Conservation (phyloP, 2,797 vertebrate genomes). For the Arctocebus calabarensis region DNA sequence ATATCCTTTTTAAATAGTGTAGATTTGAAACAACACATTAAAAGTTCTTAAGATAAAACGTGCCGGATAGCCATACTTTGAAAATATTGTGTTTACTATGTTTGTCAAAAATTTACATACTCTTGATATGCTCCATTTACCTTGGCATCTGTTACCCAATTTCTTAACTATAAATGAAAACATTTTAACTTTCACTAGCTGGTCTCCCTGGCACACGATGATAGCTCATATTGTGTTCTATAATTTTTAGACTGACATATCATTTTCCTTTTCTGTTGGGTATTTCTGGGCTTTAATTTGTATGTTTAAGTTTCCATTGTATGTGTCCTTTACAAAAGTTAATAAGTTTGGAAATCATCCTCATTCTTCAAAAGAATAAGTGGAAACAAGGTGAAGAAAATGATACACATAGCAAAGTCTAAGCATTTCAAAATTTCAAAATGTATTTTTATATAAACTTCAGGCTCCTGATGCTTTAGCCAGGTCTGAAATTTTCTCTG, state of each 20-base stretch:
- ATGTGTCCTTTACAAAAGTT: neutral
- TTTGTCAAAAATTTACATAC: constrained; percentile 59
- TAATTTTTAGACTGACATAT: neutral
- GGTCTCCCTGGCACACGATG: neutral
- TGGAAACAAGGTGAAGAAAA: neutral
- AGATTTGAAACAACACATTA: constrained; percentile 32
- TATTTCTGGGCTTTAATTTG: neutral
- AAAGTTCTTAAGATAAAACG: constrained; percentile 46
- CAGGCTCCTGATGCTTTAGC: neutral
- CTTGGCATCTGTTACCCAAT: constrained; percentile 48
- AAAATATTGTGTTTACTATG: constrained; percentile 41
- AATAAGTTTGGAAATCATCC: neutral
- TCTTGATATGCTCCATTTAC: constrained; percentile 56
- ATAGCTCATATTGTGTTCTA: neutral
- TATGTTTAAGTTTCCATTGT: neutral
- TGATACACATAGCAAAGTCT: neutral
- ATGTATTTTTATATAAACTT: neutral
- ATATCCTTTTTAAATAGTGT: neutral
- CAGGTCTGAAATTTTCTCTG: neutral
- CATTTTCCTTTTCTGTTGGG: neutral
- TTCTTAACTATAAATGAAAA: constrained; percentile 51
- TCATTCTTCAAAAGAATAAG: neutral
- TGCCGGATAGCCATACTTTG: neutral
- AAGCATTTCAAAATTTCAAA: neutral
- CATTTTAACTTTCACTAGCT: constrained; percentile 15